Base-by-base conservation (phyloP, 2,888 invertebrate species). In the Sesia apiformis region DNA sequence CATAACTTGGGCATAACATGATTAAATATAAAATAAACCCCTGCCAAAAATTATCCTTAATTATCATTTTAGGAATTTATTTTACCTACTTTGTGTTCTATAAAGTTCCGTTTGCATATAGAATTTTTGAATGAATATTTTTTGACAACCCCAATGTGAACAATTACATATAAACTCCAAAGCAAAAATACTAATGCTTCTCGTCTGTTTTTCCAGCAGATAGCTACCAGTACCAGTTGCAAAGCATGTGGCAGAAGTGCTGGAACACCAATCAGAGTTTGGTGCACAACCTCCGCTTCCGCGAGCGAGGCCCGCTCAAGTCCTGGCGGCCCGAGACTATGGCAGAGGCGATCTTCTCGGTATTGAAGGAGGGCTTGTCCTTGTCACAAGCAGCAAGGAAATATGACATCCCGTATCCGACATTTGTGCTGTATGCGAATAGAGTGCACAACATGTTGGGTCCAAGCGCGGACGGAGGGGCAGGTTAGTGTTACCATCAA, bases 171-270 rank as follows among this genome's bases (percentile, higher is more conserved):
- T 23, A 23, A 23, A 23, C 23, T 23, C 23, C 23, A 23, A 23
- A 23, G 23, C 23, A 23, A 53, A 54, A 46, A 60, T 64, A 64
- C 63, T 74, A 67, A 81, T 68, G 62, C 68, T 52, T 46, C 23
- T 39, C 52, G 51, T 78, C 72, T 77, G 67, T 81, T 66, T 70
- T 82, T 88, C 79, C 94, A 94, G 93, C 94, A 94, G 96, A 96
- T 92, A 96, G 96, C 91, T 97, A 97, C 92, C 97, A 97, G 86
- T 97, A 97, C 86, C 97, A 97, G 85, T 90, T 97, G 80, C 97
- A 97, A 85, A 96, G 96, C 57, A 96, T 97, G 94, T 97, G 97
- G 97, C 97, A 97, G 86, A 97, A 97, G 83, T 97, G 97, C 84
- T 97, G 97, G 97, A 97, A 95, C 84, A 96, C 96, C 65, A 96